Conservation (phyloP, 1,140 invertebrate species). For the Patella vulgata region DNA sequence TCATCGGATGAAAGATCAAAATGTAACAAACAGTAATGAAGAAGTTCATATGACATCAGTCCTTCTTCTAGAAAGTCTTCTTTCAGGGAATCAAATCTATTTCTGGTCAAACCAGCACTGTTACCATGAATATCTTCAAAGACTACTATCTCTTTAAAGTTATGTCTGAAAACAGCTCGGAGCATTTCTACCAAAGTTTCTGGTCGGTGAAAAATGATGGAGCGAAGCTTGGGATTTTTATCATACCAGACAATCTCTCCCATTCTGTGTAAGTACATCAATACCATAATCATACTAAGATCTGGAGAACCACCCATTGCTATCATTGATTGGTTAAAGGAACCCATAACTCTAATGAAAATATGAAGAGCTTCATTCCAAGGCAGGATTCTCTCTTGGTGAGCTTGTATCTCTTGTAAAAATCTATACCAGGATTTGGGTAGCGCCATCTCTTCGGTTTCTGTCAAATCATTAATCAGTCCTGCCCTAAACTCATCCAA, state of each 20-base stretch:
- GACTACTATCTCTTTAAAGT: constrained; percentile 52
- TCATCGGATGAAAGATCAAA: constrained; percentile 52
- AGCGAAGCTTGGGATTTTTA: constrained; percentile 48
- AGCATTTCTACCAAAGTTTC: constrained; percentile 61
- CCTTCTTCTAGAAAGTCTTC: constrained; percentile 50
- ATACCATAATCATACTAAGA: constrained; percentile 48
- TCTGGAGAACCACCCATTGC: constrained; percentile 49
- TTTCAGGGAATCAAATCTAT: constrained; percentile 50
- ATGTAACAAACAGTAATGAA: constrained; percentile 51
- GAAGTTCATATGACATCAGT: constrained; percentile 54
- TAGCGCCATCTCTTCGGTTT: constrained; percentile 38
- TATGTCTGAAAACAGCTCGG: constrained; percentile 58
- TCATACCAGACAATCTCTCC: constrained; percentile 61
- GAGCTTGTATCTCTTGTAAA: constrained; percentile 43
- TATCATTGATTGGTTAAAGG: constrained; percentile 47
- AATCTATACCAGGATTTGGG: constrained; percentile 56
- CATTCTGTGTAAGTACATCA: constrained; percentile 56
- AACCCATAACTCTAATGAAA: constrained; percentile 46
- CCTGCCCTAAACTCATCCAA: constrained; percentile 26
- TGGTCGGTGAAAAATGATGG: constrained; percentile 58
- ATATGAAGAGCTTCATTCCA: constrained; percentile 43
- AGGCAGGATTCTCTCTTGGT: constrained; percentile 42
- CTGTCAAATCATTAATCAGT: constrained; percentile 32
- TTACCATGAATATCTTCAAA: constrained; percentile 40
- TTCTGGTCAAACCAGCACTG: constrained; percentile 28